Percentiles rank a stretch among this genome's conserved stretches.
Evolutionary conservation across 2,888 invertebrate genomes (phyloP).

Genomic region (Torymus tubicola): DNA sequence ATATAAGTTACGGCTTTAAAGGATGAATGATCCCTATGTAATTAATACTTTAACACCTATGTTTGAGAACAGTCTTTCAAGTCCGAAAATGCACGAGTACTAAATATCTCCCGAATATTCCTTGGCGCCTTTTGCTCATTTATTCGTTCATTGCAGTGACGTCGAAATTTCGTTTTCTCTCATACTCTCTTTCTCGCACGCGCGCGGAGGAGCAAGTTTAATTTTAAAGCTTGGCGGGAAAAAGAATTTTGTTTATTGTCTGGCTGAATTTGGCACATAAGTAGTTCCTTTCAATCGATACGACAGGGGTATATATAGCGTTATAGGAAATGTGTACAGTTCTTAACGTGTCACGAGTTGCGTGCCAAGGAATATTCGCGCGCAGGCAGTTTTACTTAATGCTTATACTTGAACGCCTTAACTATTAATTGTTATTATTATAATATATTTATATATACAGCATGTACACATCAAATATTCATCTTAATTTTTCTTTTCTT

Average conservation of each 20-base stretch:
- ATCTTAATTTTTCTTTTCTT: neutral
- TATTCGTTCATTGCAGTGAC: neutral
- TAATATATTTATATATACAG: slow-evolving; percentile 51
- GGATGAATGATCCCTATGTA: too few relatives aligned
- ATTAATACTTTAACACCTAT: slow-evolving; percentile 62
- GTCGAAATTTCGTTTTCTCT: neutral
- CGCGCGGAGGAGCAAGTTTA: neutral
- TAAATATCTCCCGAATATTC: slow-evolving; percentile 51
- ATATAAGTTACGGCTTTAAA: slow-evolving; percentile 35
- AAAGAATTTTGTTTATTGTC: slow-evolving; percentile 53
- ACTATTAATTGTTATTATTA: slow-evolving; percentile 14
- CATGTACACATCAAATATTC: slow-evolving; percentile 53
- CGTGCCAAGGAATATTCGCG: slow-evolving; percentile 62
- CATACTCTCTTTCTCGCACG: too few relatives aligned
- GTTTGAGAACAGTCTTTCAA: slow-evolving; percentile 68
- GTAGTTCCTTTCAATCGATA: slow-evolving; percentile 17
- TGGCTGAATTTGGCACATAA: slow-evolving; percentile 54
- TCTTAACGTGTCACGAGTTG: slow-evolving; percentile 1
- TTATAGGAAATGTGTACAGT: neutral
- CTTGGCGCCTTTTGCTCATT: slow-evolving; percentile 28
- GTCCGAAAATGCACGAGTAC: slow-evolving; percentile 64
- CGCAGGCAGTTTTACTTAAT: slow-evolving; percentile 62
- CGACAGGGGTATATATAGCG: neutral
- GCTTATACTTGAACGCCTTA: slow-evolving; percentile 50
- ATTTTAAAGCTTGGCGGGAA: slow-evolving; percentile 26